Evolutionary conservation across 2,797 vertebrate genomes (phyloP).

Genomic region (Falco peregrinus): DNA sequence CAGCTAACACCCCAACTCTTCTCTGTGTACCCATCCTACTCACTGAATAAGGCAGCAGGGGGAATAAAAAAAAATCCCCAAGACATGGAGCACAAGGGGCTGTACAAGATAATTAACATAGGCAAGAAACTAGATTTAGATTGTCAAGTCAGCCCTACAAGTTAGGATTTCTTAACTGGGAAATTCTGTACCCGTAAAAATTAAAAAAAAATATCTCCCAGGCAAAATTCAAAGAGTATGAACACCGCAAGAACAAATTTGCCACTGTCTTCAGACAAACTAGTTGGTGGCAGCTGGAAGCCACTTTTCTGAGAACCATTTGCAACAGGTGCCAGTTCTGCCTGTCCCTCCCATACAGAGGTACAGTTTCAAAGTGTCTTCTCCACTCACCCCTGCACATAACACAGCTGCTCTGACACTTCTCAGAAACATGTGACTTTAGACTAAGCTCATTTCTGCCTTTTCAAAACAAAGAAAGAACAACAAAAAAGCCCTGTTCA

Average conservation of each 20-base stretch:
- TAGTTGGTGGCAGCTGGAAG: neutral
- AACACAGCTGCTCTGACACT: neutral
- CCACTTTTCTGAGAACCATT: neutral
- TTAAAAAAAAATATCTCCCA: too few species aligned
- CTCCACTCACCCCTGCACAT: too few species aligned
- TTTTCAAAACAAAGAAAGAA: neutral
- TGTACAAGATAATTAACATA: neutral
- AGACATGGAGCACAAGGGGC: neutral
- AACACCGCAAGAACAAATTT: neutral
- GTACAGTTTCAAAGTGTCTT: neutral
- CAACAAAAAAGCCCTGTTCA: neutral
- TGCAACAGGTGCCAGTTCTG: neutral
- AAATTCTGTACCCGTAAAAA: neutral
- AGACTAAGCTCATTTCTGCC: neutral
- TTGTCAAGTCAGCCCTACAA: neutral
- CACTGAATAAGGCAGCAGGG: neutral
- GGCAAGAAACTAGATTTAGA: neutral
- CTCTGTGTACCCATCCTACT: fast-evolving
- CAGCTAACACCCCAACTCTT: neutral
- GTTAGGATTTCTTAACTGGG: neutral
- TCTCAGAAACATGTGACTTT: neutral
- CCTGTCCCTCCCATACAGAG: neutral
- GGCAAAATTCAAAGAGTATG: neutral
- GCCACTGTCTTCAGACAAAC: neutral
- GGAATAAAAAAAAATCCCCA: too few species aligned